Base-by-base conservation (phyloP, 2,888 invertebrate species). In the Fragum sueziense region DNA sequence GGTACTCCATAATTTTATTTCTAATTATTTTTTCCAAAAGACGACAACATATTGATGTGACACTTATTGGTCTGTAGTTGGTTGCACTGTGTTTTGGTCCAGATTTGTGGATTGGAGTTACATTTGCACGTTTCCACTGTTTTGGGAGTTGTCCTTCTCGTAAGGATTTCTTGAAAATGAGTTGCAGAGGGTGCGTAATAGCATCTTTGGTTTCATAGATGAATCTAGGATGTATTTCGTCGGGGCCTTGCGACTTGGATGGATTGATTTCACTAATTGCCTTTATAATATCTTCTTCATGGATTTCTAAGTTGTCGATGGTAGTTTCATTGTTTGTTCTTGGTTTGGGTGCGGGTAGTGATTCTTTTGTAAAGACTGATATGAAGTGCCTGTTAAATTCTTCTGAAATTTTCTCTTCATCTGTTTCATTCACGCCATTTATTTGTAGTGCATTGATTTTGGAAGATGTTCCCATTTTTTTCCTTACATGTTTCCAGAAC, bases 61-160 rank as follows among this genome's bases (percentile, higher is more conserved):
- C 22, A 47, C 72, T 72, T 9, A 61, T 59, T 47, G 73, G 73
- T 65, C 73, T 62, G 22, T 33, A 73, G 52, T 73, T 73, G 51
- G 47, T 33, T 11, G 73, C 51, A 22, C 52, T 73, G 9, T 51
- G 20, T 31, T 34, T 73, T 11, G 17, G 47, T n/a, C 73, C 73
- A n/a, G 47, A 29, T 37, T 73, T 73, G 47, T 22, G 22, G 25
- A 71, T 33, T 17, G 71, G 41, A 33, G 34, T 41, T 14, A 71
- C 71, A 61, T 37, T 59, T 3, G 73, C 73, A 22, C 17, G n/a
- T 73, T 73, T 73, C 73, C 73, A 73, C 22, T 62, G 27, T n/a
- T 51, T 73, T 20, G 65, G 73, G 33, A 73, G 27, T 9, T 65
- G 20, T 27, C 72, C 31, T 33, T 37, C 29, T 27, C 14, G 11